Conservation (phyloP, 1,140 invertebrate species). For the Caligus rogercresseyi region DNA sequence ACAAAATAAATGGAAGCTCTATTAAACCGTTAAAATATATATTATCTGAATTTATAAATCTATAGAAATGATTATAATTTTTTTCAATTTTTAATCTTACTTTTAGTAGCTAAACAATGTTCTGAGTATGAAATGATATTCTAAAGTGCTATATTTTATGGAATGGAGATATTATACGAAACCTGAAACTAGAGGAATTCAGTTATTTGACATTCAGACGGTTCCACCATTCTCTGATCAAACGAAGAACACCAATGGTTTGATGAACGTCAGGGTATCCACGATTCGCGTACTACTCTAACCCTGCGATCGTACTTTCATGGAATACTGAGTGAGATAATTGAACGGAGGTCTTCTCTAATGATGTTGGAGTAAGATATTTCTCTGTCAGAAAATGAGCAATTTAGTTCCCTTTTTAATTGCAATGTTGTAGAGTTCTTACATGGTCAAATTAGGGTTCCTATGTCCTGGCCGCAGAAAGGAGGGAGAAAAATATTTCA, state of each 20-base stretch:
- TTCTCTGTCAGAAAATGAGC: not conserved
- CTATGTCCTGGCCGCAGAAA: not conserved
- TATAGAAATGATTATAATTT: no score
- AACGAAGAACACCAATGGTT: not conserved
- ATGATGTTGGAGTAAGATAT: not conserved
- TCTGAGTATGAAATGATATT: no score
- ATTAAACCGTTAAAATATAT: no score
- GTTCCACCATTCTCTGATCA: not conserved
- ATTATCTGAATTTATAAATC: no score
- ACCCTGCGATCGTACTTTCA: not conserved
- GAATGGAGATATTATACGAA: no score
- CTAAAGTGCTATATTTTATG: no score
- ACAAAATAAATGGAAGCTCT: no score
- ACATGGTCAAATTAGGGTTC: not conserved
- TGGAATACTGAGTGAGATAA: not conserved
- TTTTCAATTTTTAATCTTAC: no score
- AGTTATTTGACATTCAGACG: not conserved
- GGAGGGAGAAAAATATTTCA: no score
- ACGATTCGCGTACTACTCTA: not conserved
- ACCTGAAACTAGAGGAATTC: no score
- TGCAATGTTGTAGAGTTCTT: not conserved
- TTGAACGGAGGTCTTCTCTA: not conserved
- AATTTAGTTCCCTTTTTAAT: not conserved
- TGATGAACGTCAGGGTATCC: not conserved
- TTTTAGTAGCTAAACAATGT: no score